These are phyloP conservation scores for Babylonia areolata DNA, from an alignment of 1,140 invertebrate genomes.

Conservation along the genomic window DNA sequence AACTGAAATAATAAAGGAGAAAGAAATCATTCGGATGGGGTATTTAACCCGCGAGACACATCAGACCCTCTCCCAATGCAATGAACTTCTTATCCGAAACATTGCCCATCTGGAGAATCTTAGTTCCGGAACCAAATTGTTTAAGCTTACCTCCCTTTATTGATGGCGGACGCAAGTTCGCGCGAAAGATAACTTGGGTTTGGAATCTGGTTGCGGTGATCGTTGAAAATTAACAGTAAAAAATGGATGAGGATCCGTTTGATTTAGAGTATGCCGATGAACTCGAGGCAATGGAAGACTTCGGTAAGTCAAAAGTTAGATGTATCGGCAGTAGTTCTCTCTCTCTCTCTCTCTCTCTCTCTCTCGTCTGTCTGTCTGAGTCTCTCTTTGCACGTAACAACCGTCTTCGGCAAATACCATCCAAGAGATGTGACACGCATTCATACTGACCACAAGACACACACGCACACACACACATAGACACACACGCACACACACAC, in stretches of 20 bases:
- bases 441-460: no score
- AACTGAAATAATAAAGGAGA: no score
- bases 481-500: background rate
- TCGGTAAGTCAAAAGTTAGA: background rate
- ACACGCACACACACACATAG: background rate
- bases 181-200: conserved; percentile 14
- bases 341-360: no score
- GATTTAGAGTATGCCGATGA: conserved; percentile 27
- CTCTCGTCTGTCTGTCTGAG: no score
- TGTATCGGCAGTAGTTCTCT: background rate
- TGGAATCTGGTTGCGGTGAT: background rate
- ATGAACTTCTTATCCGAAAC: no score
- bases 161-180: conserved; percentile 10
- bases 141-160: background rate
- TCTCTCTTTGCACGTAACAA: background rate
- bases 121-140: background rate
- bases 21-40: no score
- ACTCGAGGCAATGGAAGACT: conserved; percentile 13
- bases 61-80: no score
- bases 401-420: no score
- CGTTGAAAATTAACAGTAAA: background rate
- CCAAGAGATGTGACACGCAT: no score
- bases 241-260: conserved; percentile 22
- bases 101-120: no score
- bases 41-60: no score